Conservation (phyloP, 1,140 invertebrate genomes). For the Drosophila leontia region DNA sequence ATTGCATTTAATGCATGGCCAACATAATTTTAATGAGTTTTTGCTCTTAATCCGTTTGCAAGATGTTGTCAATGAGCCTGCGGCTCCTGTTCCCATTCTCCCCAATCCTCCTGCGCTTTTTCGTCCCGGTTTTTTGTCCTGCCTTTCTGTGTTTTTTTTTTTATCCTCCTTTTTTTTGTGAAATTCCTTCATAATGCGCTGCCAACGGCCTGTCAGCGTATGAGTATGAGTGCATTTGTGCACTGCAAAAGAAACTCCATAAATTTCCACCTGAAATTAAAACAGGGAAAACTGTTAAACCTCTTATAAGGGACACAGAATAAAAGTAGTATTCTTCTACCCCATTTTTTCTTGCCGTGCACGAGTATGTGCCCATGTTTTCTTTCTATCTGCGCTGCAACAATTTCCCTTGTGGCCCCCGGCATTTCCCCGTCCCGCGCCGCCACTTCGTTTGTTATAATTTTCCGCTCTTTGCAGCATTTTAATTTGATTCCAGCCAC, state of each 20-base stretch:
- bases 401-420: conserved; percentile 75
- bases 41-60: conserved; percentile 80
- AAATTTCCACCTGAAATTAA: not conserved
- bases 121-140: conserved; percentile 31
- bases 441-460: conserved; percentile 68
- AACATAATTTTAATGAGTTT: conserved; percentile 82
- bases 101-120: conserved; percentile 5
- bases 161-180: conserved; percentile 4
- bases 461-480: conserved; percentile 79
- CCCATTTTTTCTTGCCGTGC: not conserved
- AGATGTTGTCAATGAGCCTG: conserved; percentile 79
- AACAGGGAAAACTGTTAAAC: not conserved
- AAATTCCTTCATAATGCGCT: conserved; percentile 68
- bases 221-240: conserved; percentile 29
- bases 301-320: fast-evolving
- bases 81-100: conserved; percentile 38
- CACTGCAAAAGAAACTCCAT: not conserved
- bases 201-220: conserved; percentile 55
- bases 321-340: no score
- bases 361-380: conserved; percentile 57
- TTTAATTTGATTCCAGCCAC: conserved; percentile 74
- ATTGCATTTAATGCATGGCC: conserved; percentile 80
- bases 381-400: conserved; percentile 74
- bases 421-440: conserved; percentile 40
- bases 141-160: conserved; percentile 3